Percentiles rank a stretch among this genome's conserved stretches.
Conservation (phyloP, 1,140 invertebrate genomes). For the Drosophila mojavensis region DNA sequence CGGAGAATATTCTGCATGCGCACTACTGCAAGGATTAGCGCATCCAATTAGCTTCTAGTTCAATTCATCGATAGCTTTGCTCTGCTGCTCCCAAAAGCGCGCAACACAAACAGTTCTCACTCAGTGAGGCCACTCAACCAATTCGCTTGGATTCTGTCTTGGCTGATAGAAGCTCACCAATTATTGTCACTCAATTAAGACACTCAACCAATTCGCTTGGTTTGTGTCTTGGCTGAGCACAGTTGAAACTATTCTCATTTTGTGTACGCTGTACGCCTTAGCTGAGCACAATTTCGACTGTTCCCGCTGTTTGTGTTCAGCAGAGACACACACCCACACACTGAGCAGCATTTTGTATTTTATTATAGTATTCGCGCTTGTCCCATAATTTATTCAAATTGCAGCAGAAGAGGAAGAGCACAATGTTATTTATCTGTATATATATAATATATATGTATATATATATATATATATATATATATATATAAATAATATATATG, state of each 20-base stretch:
- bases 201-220: not conserved
- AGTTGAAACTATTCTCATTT: constrained; percentile 11
- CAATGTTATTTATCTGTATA: constrained; percentile 32
- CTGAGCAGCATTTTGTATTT: constrained; percentile 55
- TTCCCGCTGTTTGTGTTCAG: constrained; percentile 17
- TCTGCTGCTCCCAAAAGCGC: constrained; percentile 20
- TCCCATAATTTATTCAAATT: constrained; percentile 27
- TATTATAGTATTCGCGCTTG: constrained; percentile 63
- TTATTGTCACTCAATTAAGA: too few relatives aligned
- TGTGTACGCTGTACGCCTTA: not conserved
- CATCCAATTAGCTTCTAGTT: not conserved
- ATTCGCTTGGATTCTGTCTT: constrained; percentile 10
- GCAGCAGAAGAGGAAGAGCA: constrained; percentile 18
- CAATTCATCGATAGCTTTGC: constrained; percentile 22
- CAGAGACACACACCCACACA: not conserved
- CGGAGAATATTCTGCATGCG: constrained; percentile 85
- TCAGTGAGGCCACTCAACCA: not conserved
- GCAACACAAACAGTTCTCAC: constrained; percentile 5
- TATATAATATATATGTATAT: too few relatives aligned
- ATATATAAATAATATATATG: constrained; percentile 6
- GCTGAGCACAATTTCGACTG: constrained; percentile 6
- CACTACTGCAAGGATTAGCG: constrained; percentile 84
- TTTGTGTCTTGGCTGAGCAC: not conserved
- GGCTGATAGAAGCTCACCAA: not conserved
- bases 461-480: constrained; percentile 17